Base-by-base conservation (phyloP, 1,140 invertebrate species). In the Diabrotica virgifera region DNA sequence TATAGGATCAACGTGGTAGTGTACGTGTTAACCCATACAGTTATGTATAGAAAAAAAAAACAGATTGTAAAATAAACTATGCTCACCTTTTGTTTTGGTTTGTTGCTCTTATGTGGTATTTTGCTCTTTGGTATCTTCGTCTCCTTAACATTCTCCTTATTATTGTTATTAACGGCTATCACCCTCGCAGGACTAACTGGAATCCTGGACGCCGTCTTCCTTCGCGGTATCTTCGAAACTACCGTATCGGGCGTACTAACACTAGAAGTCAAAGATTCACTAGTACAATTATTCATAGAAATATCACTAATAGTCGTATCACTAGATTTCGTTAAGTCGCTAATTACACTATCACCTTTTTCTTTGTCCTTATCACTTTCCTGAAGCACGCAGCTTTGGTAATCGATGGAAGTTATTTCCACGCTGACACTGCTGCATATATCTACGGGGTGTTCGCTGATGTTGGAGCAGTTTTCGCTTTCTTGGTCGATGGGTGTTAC, bases 221-320 rank as follows among this genome's bases (percentile, higher is more conserved):
- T 67, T 50, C 74, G 65, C 9, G 76, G 77, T 56, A 78, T 78
- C 63, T 75, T 76, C 12, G 77, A 77, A n/a, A 77, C 70, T 10
- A 85, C 80, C 72, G 85, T 86, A 76, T 87, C 85, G 62, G 85
- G 83, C 55, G 85, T 86, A 67, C 84, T 86, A 36, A 83, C 85
- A 76, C 85, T 88, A 11, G 87, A 87, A 38, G 87, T 88, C 66
- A 87, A 84, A 6, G 86, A 88, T 78, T 86, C 84, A 74, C 81
- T 85, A 78, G 68, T 74, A 65, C 64, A 66, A 55, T 72, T 74
- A 53, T 67, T 68, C 7, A 54, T 64, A 6, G 66, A 70, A 58
- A 57, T 64, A 40, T 71, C 72, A 67, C 71, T 69, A 55, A 66
- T 56, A 13, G 66, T 65, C 52, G 67, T 74, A 66, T 72, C 70